A percentile compares a stretch with the other conserved stretches of the same genome.
Evolutionary conservation across 1,140 invertebrate species (phyloP).

Genomic region (Sycobia sp.): DNA sequence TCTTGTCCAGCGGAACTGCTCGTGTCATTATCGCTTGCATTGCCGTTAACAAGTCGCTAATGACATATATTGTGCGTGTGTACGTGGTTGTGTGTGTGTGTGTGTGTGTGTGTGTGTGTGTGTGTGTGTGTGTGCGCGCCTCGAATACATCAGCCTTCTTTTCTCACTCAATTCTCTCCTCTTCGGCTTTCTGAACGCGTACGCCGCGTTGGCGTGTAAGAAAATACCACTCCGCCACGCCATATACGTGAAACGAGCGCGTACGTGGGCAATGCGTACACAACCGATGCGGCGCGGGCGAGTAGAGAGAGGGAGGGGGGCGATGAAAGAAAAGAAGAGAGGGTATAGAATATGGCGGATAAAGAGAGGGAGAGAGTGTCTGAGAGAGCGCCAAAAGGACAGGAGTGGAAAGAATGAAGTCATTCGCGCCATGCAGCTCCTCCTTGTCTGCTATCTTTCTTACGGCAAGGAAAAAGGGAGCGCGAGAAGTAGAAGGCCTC

Average conservation of each 20-base stretch:
- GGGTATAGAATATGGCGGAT: not conserved
- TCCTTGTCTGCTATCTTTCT: not conserved
- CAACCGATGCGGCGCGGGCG: not conserved
- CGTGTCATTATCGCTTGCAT: constrained; percentile 9
- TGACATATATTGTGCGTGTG: no score
- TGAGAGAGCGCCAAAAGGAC: not conserved
- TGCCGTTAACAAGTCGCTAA: not conserved
- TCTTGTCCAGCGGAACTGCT: no score
- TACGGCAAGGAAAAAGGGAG: not conserved
- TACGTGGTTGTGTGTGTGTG: no score
- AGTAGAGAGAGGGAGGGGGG: not conserved
- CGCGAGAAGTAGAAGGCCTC: no score
- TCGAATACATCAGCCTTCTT: not conserved
- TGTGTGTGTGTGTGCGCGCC: no score
- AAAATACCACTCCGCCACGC: not conserved
- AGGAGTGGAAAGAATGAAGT: not conserved
- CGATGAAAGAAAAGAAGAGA: not conserved
- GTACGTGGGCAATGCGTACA: not conserved
- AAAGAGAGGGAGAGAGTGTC: not conserved
- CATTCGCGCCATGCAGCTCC: constrained; percentile 7
- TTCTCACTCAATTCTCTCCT: not conserved
- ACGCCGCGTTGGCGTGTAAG: not conserved
- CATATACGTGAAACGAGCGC: not conserved
- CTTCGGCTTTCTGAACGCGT: not conserved
- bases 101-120: no score